Evolutionary conservation across 2,797 vertebrate genomes (phyloP), one percentile per base, ranked within the genome.

Genomic region (Lepus townsendii): DNA sequence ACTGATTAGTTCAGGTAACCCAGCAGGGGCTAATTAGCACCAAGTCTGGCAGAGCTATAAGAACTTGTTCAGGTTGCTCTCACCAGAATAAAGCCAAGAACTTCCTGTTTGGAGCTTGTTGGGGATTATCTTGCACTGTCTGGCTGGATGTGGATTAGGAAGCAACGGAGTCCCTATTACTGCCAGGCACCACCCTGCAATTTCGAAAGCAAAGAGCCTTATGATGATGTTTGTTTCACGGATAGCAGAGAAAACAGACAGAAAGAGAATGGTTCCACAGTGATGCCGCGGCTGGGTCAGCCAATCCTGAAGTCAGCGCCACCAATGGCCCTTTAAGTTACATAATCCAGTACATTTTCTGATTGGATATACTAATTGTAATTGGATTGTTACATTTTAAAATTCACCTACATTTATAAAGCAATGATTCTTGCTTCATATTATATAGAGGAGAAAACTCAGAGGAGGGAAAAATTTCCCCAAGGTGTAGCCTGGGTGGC

Each of bases 311-410:
- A n/a, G 30, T n/a, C 27, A 24, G 72, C 20, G 32, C 26, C 22
- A 30, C 30, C 8, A 19, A 16, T 62, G 66, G 32, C 27, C 7
- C 60, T 91, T 35, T 30, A 42, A 30, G 54, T 52, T 50, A 63
- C 62, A 71, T 2, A 3, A 83, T 22, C 47, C 73, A 42, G 38
- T 27, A 42, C 42, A 71, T 79, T 60, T 77, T 54, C 68, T 84
- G 35, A 30, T 88, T n/a, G 52, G 7, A 54, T 54, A 90, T n/a
- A 8, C n/a, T 77, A 80, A 78, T 42, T 77, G 57, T 62, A 87
- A 90, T 35, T 60, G 32, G 32, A 72, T 9, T 13, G 71, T 88
- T 83, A 80, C 13, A 68, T 84, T 92, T 47, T 76, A 42, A 95
- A 75, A 83, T 38, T 47, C 73, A 77, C 32, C 42, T 47, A 7